Base-by-base conservation (phyloP, 2,888 invertebrate genomes). In the Bruchidius siliquastri region DNA sequence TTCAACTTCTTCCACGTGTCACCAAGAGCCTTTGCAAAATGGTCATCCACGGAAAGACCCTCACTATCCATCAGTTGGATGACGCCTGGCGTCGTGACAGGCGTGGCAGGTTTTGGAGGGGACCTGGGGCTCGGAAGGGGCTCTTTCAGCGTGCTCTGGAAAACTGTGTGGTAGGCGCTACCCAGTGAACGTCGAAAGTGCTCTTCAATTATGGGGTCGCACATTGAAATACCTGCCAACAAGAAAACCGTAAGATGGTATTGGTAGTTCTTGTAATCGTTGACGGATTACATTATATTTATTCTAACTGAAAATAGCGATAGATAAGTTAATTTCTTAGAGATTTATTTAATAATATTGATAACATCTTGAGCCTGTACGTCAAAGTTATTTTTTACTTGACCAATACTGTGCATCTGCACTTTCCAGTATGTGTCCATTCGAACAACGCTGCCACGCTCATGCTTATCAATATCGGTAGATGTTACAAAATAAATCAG, bases 131-230 rank as follows among this genome's bases (percentile, higher is more conserved):
- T 78, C 22, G 76, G 70, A 13, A 69, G 74, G 22, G 68, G 1
- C 22, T 21, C 21, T 72, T 68, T 68, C 67, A 67, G 67, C n/a
- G 78, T 74, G 67, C 67, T 67, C 80, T 90, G 90, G 85, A 92
- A 92, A 71, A 94, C 87, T 76, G 89, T 90, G 86, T 92, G 90
- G 87, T 94, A 94, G 84, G 94, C 92, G 80, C 93, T 92, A 74
- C 97, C 97, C 77, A 98, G 89, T 0, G 97, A 97, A 76, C 97
- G 92, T 74, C 97, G 90, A 88, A 98, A 98, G 87, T 98, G 97
- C 85, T 98, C 98, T 87, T 98, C 97, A 83, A 97, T 96, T 73
- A 95, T 95, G 18, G 95, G 95, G 86, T 96, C 96, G 87, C 95
- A 94, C 90, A 92, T 92, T 20, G 92, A 92, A 85, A 92, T 90